Evolutionary conservation across 2,797 vertebrate species (phyloP), one percentile per base, ranked within the genome.

Genomic region (Crocodylus rhombifer): DNA sequence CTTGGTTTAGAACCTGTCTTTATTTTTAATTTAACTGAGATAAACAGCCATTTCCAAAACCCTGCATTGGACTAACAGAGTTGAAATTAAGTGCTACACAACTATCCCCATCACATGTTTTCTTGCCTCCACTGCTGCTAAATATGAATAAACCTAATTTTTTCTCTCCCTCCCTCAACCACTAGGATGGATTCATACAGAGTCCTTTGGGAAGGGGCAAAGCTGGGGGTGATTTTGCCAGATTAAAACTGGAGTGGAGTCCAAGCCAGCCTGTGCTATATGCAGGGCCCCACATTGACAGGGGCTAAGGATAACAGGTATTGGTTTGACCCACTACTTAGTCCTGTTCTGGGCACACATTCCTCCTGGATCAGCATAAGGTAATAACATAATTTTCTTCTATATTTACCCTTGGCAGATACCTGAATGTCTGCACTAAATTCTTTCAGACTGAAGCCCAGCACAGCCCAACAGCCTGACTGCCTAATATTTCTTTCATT

Each of bases 1-100:
- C 95, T 97, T 75, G 92, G 78, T 93, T 95, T 90, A 94, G 82
- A 75, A 93, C 87, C 89, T 64, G 74, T 69, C 64, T 95, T 93
- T 80, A 92, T 82, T 71, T 85, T 92, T 93, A 67, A 60, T 88
- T 84, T 86, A 95, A 93, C 88, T 61, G 94, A 96, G 92, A 96
- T 81, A 88, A 92, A 96, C 92, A 82, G 60, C 13, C 89, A 89
- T 77, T 93, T 90, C 77, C 92, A 87, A 88, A 81, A 90, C 36
- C 86, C 51, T 65, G 17, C 4, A 21, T 60, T 84, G 74, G 61
- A 61, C 30, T 56, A 23, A 91, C 80, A 0, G 3, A 90, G 89
- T 96, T 97, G 95, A 88, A 81, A 77, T 25, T 14, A 3, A 85
- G 71, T 75, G 80, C 86, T 89, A 90, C 82, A 4, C 92, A 89